Evolutionary conservation across 2,888 invertebrate species (phyloP), one percentile per base, ranked within the genome.

Genomic region (Drosophila hamatofila): DNA sequence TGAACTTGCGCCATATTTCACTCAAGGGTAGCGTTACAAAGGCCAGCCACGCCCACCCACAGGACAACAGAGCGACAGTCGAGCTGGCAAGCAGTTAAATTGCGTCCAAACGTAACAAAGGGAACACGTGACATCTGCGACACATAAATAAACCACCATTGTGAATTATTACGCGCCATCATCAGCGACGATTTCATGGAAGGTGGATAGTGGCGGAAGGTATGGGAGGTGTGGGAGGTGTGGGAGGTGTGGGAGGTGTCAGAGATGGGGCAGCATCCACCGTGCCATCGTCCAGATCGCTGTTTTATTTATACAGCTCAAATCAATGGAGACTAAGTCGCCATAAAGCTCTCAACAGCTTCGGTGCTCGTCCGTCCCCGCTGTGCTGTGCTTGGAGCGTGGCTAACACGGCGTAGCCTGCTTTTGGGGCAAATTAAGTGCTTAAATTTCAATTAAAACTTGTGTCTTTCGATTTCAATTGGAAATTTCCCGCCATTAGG

Each of bases 401-500:
- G 23, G 25, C 41, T 39, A 55, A 61, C 54, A 39, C 16, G 21
- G 39, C 63, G 39, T 30, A 18, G 42, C 37, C 64, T 37, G 44
- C 59, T 64, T 66, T 46, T 42, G 21, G 67, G 48, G 56, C 66
- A 80, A 87, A 83, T 89, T 82, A 88, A 85, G 88, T 88, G 88
- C 89, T 89, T 88, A 89, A 89, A 82, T 84, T 86, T 89, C 86
- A 86, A 89, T 86, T 86, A 88, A 85, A 86, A 84, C 74, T 86
- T 89, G 72, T 68, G 62, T 75, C 72, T 58, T 55, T 54, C 63
- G 44, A 69, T 69, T 69, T 68, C 79, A 79, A 69, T 66, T 66
- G 67, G 44, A 56, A 65, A 30, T 56, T 60, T 51, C 55, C 52
- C 5, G 44, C 44, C 80, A 85, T 82, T 88, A 69, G 64, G 70